phyloP scores from a whole-genome alignment of 2,113 vertebrate genomes.

The Capreolus pygargus region DNA sequence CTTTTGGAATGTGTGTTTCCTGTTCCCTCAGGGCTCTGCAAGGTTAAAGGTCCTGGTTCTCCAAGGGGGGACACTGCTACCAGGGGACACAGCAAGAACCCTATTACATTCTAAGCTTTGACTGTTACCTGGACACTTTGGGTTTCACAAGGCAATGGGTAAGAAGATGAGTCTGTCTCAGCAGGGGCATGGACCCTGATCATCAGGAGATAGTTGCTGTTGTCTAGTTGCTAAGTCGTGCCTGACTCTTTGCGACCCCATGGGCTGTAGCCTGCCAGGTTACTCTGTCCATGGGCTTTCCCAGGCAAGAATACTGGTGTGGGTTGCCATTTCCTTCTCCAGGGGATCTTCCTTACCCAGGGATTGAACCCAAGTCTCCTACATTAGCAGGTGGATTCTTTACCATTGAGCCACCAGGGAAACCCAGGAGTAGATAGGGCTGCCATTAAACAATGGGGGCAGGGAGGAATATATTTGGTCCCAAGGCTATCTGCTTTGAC shows the following conservation, averaged over 20 bases:
- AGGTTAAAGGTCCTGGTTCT: conserved; percentile 56
- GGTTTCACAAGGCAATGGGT: not conserved
- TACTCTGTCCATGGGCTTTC: not conserved
- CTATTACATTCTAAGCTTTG: conserved; percentile 29
- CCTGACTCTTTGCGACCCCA: not conserved
- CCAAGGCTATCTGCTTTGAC: not conserved
- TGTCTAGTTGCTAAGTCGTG: not conserved
- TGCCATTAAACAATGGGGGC: not conserved
- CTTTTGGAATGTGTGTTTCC: conserved; percentile 42
- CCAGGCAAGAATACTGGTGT: not conserved
- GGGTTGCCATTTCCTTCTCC: not conserved
- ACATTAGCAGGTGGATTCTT: not conserved
- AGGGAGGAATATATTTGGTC: not conserved
- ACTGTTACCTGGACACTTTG: not conserved
- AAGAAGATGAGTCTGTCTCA: conserved; percentile 4
- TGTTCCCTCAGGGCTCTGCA: conserved; percentile 42
- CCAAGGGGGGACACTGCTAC: conserved; percentile 30
- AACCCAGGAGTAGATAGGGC: not conserved
- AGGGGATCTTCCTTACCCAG: not conserved
- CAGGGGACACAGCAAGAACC: conserved; percentile 31
- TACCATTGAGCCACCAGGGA: not conserved
- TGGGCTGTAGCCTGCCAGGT: not conserved
- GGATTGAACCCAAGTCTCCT: not conserved
- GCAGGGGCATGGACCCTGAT: not conserved
- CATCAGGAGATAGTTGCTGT: not conserved